phyloP scores from a whole-genome alignment of 2,113 vertebrate species.

The Salvelinus fontinalis region DNA sequence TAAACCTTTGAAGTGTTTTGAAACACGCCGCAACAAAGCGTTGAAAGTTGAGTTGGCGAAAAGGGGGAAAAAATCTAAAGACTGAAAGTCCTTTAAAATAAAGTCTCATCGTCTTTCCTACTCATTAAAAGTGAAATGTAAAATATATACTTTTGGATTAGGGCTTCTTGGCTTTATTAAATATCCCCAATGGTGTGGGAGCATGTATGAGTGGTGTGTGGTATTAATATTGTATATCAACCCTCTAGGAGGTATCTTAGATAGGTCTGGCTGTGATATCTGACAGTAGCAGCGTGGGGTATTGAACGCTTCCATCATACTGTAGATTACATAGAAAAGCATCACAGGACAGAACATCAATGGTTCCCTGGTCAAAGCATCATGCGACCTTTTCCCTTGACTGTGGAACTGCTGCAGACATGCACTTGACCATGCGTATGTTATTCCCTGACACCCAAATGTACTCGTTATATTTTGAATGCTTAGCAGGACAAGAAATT shows the following conservation, averaged over 20 bases:
- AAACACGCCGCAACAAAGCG: neutral
- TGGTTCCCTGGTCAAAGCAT: neutral
- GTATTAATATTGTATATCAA: neutral
- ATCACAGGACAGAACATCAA: too few relatives aligned
- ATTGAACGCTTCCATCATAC: neutral
- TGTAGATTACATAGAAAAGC: neutral
- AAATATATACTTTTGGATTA: slow-evolving; percentile 9
- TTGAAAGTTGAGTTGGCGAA: neutral
- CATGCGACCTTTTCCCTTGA: too few relatives aligned
- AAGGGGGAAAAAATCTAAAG: neutral
- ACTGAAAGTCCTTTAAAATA: neutral
- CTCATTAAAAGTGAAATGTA: slow-evolving; percentile 13
- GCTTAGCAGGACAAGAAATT: too few relatives aligned
- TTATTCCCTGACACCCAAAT: too few relatives aligned
- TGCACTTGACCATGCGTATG: neutral
- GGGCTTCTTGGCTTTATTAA: neutral
- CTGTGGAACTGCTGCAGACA: neutral
- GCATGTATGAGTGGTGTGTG: too few relatives aligned
- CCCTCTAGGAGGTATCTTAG: neutral
- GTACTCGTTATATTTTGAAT: too few relatives aligned
- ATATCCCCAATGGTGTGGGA: neutral
- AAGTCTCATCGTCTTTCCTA: neutral
- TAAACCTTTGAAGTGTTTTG: neutral
- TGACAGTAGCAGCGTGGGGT: neutral
- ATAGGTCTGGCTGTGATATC: neutral